These are phyloP conservation scores for Synodontis membranacea DNA, from an alignment of 2,113 vertebrate genomes.

Conservation along the genomic window DNA sequence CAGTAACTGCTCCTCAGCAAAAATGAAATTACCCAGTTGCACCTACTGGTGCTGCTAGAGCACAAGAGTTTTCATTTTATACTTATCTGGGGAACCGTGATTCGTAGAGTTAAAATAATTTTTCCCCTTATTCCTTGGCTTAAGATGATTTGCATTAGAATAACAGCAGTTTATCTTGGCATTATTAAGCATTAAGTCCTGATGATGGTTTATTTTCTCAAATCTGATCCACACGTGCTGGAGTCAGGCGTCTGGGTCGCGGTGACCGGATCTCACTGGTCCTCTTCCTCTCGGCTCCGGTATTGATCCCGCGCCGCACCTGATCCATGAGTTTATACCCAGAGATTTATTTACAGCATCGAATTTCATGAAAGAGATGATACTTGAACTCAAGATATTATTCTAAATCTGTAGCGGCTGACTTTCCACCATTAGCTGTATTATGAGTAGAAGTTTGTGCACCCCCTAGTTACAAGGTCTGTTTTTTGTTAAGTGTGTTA, in stretches of 20 bases:
- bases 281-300: neutral
- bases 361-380: neutral
- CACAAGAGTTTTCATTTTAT: neutral
- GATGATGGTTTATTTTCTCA: neutral
- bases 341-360: neutral
- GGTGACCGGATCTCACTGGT: neutral
- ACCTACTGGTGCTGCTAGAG: neutral
- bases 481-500: too few species aligned
- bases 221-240: neutral
- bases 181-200: neutral
- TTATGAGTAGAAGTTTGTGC: neutral
- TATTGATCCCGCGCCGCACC: neutral
- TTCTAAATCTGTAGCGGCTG: neutral
- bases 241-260: neutral
- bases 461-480: neutral
- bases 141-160: neutral
- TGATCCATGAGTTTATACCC: neutral
- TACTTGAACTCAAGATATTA: neutral
- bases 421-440: neutral
- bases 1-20: neutral
- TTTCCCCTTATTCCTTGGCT: neutral
- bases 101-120: neutral
- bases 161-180: neutral
- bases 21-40: neutral
- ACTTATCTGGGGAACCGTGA: neutral